phyloP scores from a whole-genome alignment of 2,113 vertebrate species.

The Acanthisitta chloris region DNA sequence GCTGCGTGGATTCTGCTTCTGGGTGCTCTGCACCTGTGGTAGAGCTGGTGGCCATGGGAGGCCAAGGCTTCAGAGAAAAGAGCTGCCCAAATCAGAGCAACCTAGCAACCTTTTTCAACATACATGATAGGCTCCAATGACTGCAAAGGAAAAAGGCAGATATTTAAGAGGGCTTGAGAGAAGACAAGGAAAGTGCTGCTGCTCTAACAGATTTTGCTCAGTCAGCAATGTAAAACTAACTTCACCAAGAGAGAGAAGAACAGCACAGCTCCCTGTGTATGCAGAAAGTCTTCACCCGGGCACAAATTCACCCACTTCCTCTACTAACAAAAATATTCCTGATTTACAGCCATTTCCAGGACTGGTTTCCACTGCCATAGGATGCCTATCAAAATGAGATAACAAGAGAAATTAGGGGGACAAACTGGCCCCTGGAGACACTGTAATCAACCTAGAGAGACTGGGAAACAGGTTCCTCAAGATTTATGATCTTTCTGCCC shows the following conservation, averaged over 20 bases:
- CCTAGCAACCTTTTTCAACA: not conserved
- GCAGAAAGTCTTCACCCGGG: not conserved
- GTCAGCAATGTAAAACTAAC: not conserved
- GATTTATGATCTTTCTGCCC: not conserved
- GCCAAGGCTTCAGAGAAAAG: not conserved
- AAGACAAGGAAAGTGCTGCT: not conserved
- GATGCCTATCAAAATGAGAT: not conserved
- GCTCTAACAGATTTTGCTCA: not conserved
- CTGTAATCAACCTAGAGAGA: not conserved
- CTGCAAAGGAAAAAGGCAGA: not conserved
- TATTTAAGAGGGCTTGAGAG: not conserved
- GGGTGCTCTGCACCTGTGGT: not conserved
- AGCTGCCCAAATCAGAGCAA: not conserved
- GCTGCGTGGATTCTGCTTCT: not conserved
- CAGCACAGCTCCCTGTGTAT: not conserved
- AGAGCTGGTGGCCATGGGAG: not conserved
- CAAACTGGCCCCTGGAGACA: not conserved
- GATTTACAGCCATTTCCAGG: not conserved
- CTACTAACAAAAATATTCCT: not conserved
- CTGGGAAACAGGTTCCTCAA: not conserved
- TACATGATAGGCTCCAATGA: not conserved
- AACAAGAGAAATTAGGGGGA: fast-evolving
- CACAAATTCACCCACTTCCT: not conserved
- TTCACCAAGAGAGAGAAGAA: not conserved
- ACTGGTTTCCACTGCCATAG: not conserved